Percentiles rank a stretch among this genome's conserved stretches.
These are phyloP conservation scores for Drosophila equinoxialis DNA, from an alignment of 1,140 invertebrate species.

Conservation along the genomic window DNA sequence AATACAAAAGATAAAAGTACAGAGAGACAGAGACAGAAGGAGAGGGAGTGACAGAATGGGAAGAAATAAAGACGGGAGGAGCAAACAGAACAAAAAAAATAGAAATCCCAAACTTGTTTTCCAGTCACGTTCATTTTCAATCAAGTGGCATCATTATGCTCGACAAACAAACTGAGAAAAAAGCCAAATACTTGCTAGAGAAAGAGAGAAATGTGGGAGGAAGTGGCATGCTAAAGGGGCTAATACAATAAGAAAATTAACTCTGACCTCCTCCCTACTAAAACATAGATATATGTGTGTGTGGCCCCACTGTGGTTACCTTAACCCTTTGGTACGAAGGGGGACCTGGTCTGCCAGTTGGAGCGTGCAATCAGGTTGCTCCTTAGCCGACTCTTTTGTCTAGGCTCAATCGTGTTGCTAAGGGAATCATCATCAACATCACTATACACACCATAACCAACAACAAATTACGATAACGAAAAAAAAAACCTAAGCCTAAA, in stretches of 20 bases:
- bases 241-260: slow-evolving; percentile 78
- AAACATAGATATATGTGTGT: neutral
- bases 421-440: neutral
- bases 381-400: slow-evolving; percentile 36
- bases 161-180: slow-evolving; percentile 60
- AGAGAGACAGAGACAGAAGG: slow-evolving; percentile 11
- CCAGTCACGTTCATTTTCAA: slow-evolving; percentile 80
- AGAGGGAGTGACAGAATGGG: neutral
- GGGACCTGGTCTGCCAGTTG: slow-evolving; percentile 27
- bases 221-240: slow-evolving; percentile 21
- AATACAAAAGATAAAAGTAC: slow-evolving; percentile 27
- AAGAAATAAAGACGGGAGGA: slow-evolving; percentile 14
- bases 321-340: slow-evolving; percentile 40
- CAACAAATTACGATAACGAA: slow-evolving; percentile 58
- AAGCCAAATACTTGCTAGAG: slow-evolving; percentile 8
- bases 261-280: slow-evolving; percentile 41
- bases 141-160: slow-evolving; percentile 79
- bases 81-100: slow-evolving; percentile 46
- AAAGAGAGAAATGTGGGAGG: neutral
- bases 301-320: slow-evolving; percentile 16
- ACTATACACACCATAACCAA: slow-evolving; percentile 33
- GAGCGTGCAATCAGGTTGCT: slow-evolving; percentile 35
- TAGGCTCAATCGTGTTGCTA: slow-evolving; percentile 14
- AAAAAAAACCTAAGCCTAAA: slow-evolving; percentile 43
- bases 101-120: slow-evolving; percentile 72